Base-by-base conservation (phyloP, 2,797 vertebrate species). In the Knipowitschia caucasica region DNA sequence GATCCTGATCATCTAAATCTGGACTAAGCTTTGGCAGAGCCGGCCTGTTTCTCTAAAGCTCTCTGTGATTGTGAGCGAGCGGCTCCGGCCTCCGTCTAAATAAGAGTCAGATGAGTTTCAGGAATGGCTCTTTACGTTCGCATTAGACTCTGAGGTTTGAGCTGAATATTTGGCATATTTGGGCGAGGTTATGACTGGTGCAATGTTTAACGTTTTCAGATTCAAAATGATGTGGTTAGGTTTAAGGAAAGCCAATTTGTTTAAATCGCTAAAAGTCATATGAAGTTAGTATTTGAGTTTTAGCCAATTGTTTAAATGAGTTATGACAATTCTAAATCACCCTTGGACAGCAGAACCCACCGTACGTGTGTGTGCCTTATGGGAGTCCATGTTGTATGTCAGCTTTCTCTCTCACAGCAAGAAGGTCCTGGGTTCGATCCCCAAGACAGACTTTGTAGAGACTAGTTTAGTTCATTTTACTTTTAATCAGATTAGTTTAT, bases 51-150 rank as follows among this genome's bases (percentile, higher is more conserved):
- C 71, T 81, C 73, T 60, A 68, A 61, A 80, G 70, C 73, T 66
- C 50, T 62, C 53, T 56, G 53, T 84, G 81, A 86, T 86, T 84
- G 78, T 79, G 64, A 75, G 65, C 72, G 61, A 61, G 67, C 71
- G 70, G 56, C 39, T 3, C 39, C 59, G 43, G 14, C 52, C 45
- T 52, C n/a, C 8, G n/a, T 42, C 60, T 12, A 73, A 81, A 84
- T 78, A 30, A 71, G 53, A 75, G n/a, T 80, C 82, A 82, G 77
- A 81, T 81, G 79, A 54, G 43, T 25, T 64, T 73, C 63, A 67
- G 60, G 50, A 74, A 33, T 50, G 23, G 29, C 53, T 62, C 49
- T 25, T 76, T 82, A 56, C 59, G 45, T 59, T 43, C 5, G 1
- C 26, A 47, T 64, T 67, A 59, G 46, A 18, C 61, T 54, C 20